Evolutionary conservation across 2,888 invertebrate species (phyloP), one percentile per base, ranked within the genome.

Genomic region (Lithosia quadra): DNA sequence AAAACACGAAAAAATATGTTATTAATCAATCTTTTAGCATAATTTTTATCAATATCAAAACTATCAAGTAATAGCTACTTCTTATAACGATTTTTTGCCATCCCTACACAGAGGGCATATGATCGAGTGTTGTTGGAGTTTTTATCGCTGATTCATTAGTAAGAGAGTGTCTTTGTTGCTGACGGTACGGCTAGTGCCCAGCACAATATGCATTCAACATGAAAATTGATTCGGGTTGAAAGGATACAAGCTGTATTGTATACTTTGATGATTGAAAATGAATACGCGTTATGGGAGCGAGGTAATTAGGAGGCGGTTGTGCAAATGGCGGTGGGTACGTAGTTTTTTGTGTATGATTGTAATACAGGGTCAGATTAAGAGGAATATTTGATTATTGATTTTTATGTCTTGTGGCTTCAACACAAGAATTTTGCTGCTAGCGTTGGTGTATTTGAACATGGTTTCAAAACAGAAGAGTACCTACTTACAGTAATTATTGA

Each of bases 121-220:
- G 92, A 93, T 94, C 89, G 92, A 92, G 93, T 90, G 92, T 90
- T 90, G 90, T 91, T 90, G 89, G 89, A 87, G 92, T 93, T 93
- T 93, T 94, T 94, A 94, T 93, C 92, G 89, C 88, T 91, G 92
- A 93, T 92, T 94, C 93, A 94, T 94, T 94, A 94, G 92, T 92
- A 91, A 89, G 90, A 91, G 93, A 91, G 93, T 90, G 90, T 91
- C 93, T 94, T 94, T 94, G 93, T 93, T 90, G 85, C 84, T 74
- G 84, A 80, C 81, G 82, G 86, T 82, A 84, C 75, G 68, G 67
- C 85, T 84, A 84, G 84, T 84, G 86, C 84, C 79, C 80, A 76
- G 81, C 79, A 84, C 88, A 88, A 88, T 86, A 82, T 85, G 83
- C 88, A 90, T 90, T 88, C 90, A 88, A 84, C 84, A 83, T 87